phyloP scores from a whole-genome alignment of 2,113 vertebrate species.

The Physeter macrocephalus region DNA sequence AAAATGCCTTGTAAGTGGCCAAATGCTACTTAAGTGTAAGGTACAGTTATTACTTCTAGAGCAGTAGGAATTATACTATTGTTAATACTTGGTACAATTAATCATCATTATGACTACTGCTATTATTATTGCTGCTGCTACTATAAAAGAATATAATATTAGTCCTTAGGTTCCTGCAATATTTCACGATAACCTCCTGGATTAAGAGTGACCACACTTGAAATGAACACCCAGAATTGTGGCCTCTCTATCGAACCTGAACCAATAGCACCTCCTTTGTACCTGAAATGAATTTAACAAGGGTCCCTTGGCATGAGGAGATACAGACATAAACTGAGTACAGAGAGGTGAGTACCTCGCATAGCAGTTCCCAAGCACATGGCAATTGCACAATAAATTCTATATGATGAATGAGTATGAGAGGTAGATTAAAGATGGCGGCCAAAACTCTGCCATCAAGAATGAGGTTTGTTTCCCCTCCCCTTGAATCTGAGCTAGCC shows the following conservation, averaged over 20 bases:
- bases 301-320: not conserved
- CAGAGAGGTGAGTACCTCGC: not conserved
- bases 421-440: not conserved
- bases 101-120: slow-evolving; percentile 12
- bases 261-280: not conserved
- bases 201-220: not conserved
- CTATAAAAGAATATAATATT: not conserved
- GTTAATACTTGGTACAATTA: slow-evolving; percentile 28
- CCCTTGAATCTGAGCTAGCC: not conserved
- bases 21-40: not conserved
- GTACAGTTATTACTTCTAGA: not conserved
- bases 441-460: not conserved
- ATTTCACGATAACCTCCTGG: not conserved
- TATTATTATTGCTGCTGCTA: not conserved
- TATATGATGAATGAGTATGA: not conserved
- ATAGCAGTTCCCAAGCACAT: not conserved
- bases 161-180: not conserved
- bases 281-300: not conserved
- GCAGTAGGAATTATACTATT: not conserved
- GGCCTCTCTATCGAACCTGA: not conserved
- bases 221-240: not conserved
- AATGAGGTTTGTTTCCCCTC: not conserved
- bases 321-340: not conserved
- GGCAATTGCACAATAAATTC: not conserved
- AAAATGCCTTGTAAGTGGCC: slow-evolving; percentile 10